Base-by-base conservation (phyloP, 2,888 invertebrate species). In the Odontothrips loti region DNA sequence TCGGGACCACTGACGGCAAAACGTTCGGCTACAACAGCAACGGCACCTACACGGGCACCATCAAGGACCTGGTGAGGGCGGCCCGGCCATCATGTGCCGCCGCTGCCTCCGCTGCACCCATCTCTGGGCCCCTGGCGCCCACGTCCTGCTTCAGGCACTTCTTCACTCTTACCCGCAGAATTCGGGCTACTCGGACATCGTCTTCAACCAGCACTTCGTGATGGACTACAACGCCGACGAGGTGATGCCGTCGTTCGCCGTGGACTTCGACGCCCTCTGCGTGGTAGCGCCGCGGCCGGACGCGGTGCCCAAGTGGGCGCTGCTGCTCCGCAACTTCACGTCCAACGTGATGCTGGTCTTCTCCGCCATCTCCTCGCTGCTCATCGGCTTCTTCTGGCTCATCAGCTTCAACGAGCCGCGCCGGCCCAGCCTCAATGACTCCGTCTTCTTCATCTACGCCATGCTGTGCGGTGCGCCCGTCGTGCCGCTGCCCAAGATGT, bases 201-300 rank as follows among this genome's bases (percentile, higher is more conserved):
- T 82, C 75, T 80, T 82, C 80, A 83, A 83, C 58, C 58, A 81
- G 51, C 80, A 82, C 29, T 83, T 83, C 81, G 48, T 83, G n/a
- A 81, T 81, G 29, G 80, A 58, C 15, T 83, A 83, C 68, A 82
- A 81, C 20, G 80, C 82, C 11, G 68, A 80, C 23, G 80, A 79
- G 20, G 80, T 83, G 15, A 80, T 82, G 34, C 82, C 81, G 63
- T 82, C 82, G 15, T 58, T 17, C 17, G 47, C 83, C 6, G 34
- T 83, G 17, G 79, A 34, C n/a, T 82, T 47, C 51, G 83, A 83
- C 63, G 58, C 43, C 23, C 80, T 83, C 20, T 83, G 83, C 79
- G 81, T 83, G 0, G n/a, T 83, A 34, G 83, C 82, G 8, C 83
- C 82, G 6, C 80, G 80, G 63, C 79, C 82, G 10, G 47, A 47